These are phyloP conservation scores for Ladona fulva DNA, from an alignment of 1,140 invertebrate genomes.

Conservation along the genomic window DNA sequence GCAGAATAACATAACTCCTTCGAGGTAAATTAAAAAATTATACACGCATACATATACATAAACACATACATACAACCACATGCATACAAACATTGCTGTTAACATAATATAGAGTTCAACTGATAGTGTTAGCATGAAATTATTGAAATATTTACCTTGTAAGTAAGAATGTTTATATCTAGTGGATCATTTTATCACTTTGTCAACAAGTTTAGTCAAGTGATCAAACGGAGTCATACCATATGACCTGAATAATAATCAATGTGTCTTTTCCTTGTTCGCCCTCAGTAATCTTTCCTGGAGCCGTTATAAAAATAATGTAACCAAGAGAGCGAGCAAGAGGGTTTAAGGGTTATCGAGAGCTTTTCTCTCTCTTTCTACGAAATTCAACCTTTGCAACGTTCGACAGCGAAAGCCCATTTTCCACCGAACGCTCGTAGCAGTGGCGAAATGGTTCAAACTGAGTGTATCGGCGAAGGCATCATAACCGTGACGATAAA, in stretches of 20 bases:
- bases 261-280: not conserved
- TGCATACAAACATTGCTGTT: not conserved
- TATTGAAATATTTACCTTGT: not conserved
- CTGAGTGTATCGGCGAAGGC: too few species aligned
- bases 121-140: not conserved
- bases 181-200: slow-evolving; percentile 4
- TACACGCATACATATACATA: not conserved
- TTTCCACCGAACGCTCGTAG: too few species aligned
- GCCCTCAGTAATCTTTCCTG: not conserved
- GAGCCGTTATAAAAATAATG: not conserved
- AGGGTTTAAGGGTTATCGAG: not conserved
- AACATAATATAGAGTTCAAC: not conserved
- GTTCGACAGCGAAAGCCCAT: too few species aligned
- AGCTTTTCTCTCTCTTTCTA: too few species aligned
- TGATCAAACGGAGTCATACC: not conserved
- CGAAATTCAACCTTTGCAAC: too few species aligned
- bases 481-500: too few species aligned
- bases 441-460: too few species aligned
- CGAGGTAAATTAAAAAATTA: not conserved
- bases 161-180: not conserved
- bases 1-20: not conserved
- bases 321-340: not conserved
- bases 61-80: not conserved
- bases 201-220: not conserved
- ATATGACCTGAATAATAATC: not conserved